phyloP scores from a whole-genome alignment of 1,140 invertebrate genomes.

The Drosophila ogumai region DNA sequence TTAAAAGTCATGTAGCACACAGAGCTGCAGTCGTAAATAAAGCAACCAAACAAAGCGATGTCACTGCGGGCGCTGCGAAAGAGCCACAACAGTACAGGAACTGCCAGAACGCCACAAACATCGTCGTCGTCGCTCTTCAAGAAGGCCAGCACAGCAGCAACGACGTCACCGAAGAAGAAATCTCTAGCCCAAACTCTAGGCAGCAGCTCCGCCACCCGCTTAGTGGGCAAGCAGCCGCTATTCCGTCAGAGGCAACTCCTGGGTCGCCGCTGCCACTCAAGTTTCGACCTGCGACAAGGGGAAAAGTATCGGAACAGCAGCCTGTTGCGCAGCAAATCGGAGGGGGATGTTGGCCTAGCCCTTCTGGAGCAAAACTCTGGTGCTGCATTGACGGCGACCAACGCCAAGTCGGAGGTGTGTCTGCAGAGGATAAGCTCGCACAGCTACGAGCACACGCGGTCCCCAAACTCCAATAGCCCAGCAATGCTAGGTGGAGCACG shows the following conservation, averaged over 20 bases:
- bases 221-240: conserved; percentile 20
- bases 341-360: conserved; percentile 61
- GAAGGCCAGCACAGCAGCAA: conserved; percentile 60
- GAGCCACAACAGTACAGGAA: conserved; percentile 40
- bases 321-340: conserved; percentile 78
- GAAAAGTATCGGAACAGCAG: conserved; percentile 17
- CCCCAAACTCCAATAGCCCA: neutral
- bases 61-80: conserved; percentile 82
- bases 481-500: conserved; percentile 63
- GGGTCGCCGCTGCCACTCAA: conserved; percentile 63
- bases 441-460: conserved; percentile 56
- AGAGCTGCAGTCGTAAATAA: conserved; percentile 10
- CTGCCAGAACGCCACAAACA: conserved; percentile 28
- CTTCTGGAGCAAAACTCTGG: conserved; percentile 29
- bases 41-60: conserved; percentile 64
- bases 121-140: conserved; percentile 47
- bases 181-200: conserved; percentile 13
- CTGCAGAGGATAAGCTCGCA: conserved; percentile 78
- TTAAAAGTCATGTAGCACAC: conserved; percentile 43
- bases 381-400: conserved; percentile 37
- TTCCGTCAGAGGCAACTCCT: conserved; percentile 46
- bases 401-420: conserved; percentile 82
- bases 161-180: conserved; percentile 51
- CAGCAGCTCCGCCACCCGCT: conserved; percentile 9
- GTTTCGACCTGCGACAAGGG: conserved; percentile 60